Evolutionary conservation across 1,140 invertebrate genomes (phyloP).

Genomic region (Macrotrachela quadricornifera): DNA sequence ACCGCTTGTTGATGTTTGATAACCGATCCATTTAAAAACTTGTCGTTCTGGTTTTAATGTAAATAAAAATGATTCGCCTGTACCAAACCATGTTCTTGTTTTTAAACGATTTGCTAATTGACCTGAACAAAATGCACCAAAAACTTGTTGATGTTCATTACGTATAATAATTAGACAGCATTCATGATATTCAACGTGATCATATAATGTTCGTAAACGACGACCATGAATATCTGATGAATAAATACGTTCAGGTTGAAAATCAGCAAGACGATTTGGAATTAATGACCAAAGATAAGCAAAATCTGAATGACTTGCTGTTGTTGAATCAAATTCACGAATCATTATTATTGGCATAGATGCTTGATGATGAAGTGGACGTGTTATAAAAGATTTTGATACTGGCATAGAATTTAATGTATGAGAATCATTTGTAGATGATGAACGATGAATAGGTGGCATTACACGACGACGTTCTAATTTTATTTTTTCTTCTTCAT

Average conservation of each 20-base stretch:
- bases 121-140: constrained; percentile 4
- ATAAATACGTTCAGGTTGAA: constrained; percentile 2
- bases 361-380: too few relatives aligned
- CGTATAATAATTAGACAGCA: neutral
- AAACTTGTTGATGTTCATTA: neutral
- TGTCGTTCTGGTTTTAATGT: neutral
- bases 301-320: too few relatives aligned
- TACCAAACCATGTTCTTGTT: neutral
- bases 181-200: constrained; percentile 7
- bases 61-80: constrained; percentile 8
- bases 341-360: too few relatives aligned
- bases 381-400: too few relatives aligned
- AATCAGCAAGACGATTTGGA: neutral
- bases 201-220: constrained; percentile 1
- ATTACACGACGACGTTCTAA: too few relatives aligned
- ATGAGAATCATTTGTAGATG: too few relatives aligned
- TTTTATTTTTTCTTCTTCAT: too few relatives aligned
- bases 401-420: too few relatives aligned
- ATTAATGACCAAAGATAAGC: too few relatives aligned
- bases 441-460: too few relatives aligned
- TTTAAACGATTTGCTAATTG: neutral
- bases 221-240: constrained; percentile 6
- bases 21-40: constrained; percentile 6
- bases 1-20: neutral
- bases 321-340: too few relatives aligned